A percentile compares a stretch with the other conserved stretches of the same genome.
Evolutionary conservation across 1,140 invertebrate species (phyloP).

Genomic region (Leptinotarsa lineolata): DNA sequence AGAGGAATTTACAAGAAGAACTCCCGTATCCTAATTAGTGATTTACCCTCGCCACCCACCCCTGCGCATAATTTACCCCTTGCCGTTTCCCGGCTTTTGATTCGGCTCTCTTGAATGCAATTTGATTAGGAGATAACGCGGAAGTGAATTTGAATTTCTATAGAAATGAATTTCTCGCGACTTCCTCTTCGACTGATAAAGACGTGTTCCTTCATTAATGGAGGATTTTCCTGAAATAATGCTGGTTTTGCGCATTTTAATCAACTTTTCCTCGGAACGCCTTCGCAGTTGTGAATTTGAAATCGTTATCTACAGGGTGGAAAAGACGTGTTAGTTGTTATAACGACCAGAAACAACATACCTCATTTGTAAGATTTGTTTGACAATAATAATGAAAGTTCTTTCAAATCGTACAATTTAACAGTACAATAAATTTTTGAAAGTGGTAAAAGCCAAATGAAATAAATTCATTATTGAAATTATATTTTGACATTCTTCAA

Average conservation of each 20-base stretch:
- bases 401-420: neutral
- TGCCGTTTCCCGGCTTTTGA: slow-evolving; percentile 14
- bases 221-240: slow-evolving; percentile 24
- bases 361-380: too few species aligned
- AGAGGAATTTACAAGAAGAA: slow-evolving; percentile 16
- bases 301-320: neutral
- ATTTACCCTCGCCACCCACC: slow-evolving; percentile 11
- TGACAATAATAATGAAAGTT: neutral
- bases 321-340: neutral
- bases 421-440: neutral
- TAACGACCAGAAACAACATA: too few species aligned
- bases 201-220: slow-evolving; percentile 21
- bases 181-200: slow-evolving; percentile 24
- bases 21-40: slow-evolving; percentile 19
- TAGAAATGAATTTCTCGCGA: slow-evolving; percentile 22
- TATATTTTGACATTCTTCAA: too few species aligned
- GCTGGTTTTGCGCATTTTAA: slow-evolving; percentile 24
- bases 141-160: slow-evolving; percentile 22
- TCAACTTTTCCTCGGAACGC: slow-evolving; percentile 4
- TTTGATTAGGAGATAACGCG: slow-evolving; percentile 21
- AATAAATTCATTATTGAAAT: too few species aligned
- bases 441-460: too few species aligned
- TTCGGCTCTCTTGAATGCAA: slow-evolving; percentile 17
- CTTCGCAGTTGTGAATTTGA: neutral
- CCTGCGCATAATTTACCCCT: slow-evolving; percentile 17